Conservation (phyloP, 2,888 invertebrate species). For the Andrena bucephala region DNA sequence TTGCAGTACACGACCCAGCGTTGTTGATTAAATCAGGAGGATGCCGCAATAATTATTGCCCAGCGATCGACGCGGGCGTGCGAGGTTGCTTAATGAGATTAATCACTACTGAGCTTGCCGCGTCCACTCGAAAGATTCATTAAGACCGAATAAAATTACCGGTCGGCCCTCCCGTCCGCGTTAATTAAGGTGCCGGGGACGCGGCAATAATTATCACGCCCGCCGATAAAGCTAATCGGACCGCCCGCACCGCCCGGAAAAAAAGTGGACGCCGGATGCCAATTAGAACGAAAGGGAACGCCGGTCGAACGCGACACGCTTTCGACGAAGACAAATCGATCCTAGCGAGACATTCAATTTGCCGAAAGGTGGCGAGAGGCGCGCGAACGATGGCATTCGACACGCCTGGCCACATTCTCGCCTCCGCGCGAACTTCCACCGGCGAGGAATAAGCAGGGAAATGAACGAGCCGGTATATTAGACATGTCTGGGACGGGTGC, state of each 20-base stretch:
- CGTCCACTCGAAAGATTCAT: conserved; percentile 66
- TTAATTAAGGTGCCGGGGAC: conserved; percentile 59
- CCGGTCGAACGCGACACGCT: conserved; percentile 7
- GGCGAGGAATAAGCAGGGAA: no score
- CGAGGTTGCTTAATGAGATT: conserved; percentile 36
- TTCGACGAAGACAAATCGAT: conserved; percentile 33
- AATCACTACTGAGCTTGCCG: conserved; percentile 30
- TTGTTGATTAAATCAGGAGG: conserved; percentile 47
- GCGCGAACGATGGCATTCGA: neutral
- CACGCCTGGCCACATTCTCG: neutral
- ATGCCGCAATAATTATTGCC: conserved; percentile 40
- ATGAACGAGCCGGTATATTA: no score
- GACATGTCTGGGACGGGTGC: no score
- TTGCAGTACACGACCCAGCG: neutral
- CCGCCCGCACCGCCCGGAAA: neutral
- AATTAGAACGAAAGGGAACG: conserved; percentile 33
- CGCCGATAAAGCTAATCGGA: conserved; percentile 31
- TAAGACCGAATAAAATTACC: conserved; percentile 47
- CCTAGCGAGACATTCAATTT: neutral
- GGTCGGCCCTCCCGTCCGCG: conserved; percentile 4
- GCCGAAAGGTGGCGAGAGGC: neutral
- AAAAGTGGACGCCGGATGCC: conserved; percentile 29
- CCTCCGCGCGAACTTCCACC: no score
- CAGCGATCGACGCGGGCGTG: conserved; percentile 17
- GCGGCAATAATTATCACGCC: conserved; percentile 54